Evolutionary conservation across 2,797 vertebrate species (phyloP), one percentile per base, ranked within the genome.

Genomic region (Vespertilio murinus): DNA sequence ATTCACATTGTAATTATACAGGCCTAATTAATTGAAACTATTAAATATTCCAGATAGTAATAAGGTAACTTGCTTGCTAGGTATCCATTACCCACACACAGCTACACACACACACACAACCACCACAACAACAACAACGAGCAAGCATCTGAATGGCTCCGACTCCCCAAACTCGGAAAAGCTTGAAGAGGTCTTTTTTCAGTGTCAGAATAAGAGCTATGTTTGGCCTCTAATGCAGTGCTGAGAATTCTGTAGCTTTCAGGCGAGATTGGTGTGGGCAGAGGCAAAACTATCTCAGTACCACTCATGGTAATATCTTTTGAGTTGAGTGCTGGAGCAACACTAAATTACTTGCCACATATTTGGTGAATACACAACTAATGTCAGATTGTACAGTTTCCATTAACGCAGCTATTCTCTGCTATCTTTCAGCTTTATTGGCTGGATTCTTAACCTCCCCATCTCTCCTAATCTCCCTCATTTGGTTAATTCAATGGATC

Each of bases 281-380:
- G 69, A 92, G 33, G 30, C 52, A 71, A 56, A 91, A 73, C 30
- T 59, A 52, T 89, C 12, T 90, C 54, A 90, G 67, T 59, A 90
- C n/a, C 90, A 94, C 83, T 91, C 81, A 56, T 45, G 30, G n/a
- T 64, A 77, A 42, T 69, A 71, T 30, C 38, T 92, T 91, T 84
- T 28, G 70, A 23, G 38, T 93, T 80, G 78, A 73, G 10, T 74
- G 42, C 35, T 81, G 40, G 38, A 82, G 25, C 61, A 81, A 84
- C 45, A 12, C 35, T 88, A 83, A 89, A 89, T 84, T 83, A 88
- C 35, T 82, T 67, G 69, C 33, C 67, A 81, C 61, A 38, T 42
- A 80, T 28, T 80, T 89, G 90, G 96, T 80, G 77, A 87, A 87
- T 78, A 67, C 47, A 77, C 42, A 86, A 84, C 38, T 77, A 69